These are phyloP conservation scores for Steatocranus sp. DNA, from an alignment of 2,797 vertebrate genomes.

Conservation along the genomic window DNA sequence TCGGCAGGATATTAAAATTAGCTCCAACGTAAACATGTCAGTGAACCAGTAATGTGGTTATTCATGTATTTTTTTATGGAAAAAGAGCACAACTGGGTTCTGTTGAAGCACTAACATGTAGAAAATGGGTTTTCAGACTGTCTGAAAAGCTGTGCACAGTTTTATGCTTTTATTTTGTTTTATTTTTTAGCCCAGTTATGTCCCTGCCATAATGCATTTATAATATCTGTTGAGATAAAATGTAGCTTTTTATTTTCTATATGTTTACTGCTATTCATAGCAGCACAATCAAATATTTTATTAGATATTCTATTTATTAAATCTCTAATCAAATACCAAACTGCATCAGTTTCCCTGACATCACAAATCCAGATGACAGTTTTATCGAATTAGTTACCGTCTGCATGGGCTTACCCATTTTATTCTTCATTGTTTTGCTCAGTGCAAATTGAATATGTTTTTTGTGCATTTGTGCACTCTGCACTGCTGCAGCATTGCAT, in stretches of 20 bases:
- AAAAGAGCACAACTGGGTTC: not conserved
- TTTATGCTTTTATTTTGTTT: not conserved
- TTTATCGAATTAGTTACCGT: not conserved
- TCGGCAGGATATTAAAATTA: not conserved
- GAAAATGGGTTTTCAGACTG: not conserved
- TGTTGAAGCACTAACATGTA: not conserved
- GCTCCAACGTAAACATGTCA: not conserved
- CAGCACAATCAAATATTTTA: not conserved
- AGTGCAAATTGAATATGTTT: not conserved
- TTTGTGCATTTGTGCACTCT: not conserved
- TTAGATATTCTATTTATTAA: not conserved
- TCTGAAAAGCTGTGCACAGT: not conserved
- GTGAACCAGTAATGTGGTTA: not conserved
- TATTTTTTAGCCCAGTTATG: not conserved
- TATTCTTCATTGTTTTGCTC: not conserved
- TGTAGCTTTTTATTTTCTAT: not conserved
- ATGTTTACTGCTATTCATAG: not conserved
- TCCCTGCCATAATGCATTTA: not conserved
- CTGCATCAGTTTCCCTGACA: not conserved
- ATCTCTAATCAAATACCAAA: not conserved
- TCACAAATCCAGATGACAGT: not conserved
- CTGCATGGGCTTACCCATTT: not conserved
- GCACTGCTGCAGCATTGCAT: not conserved
- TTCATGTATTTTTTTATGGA: not conserved
- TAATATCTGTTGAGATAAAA: not conserved